Evolutionary conservation across 1,140 invertebrate genomes (phyloP), one percentile per base, ranked within the genome.

Genomic region (Diplogasteroides magnus): DNA sequence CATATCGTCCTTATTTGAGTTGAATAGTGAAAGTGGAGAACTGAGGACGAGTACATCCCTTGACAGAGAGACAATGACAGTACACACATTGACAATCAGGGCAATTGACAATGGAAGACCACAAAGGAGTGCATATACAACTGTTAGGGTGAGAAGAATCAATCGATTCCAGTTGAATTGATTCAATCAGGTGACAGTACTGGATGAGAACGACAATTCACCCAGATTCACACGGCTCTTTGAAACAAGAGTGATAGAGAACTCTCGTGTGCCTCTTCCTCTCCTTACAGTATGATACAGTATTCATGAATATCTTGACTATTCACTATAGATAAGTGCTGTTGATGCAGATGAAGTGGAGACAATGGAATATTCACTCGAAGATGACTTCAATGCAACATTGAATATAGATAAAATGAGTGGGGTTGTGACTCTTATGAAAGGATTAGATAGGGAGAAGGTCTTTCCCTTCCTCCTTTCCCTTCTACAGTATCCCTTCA

Each of bases 151-250:
- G 37, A 48, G 6, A 48, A 48, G 37, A 11, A 48, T 11, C 19
- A 11, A 48, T 48, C 37, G 37, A 48, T 48, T 48, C n/a, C n/a
- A n/a, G n/a, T n/a, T n/a, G n/a, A n/a, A n/a, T n/a, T n/a, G n/a
- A n/a, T n/a, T 48, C 37, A 11, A 11, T 48, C 37, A 48, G 15
- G 86, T 97, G 0, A 90, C 88, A 1, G 88, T 97, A 15, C 80
- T 90, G 23, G 93, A 97, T 81, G 93, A 93, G 83, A 97, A 97
- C 84, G 94, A 97, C 83, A 94, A 95, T 83, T 91, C 91, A 13
- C 93, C 94, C 0, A 87, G 90, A 71, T 97, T 97, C 82, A 94
- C 92, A 0, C 85, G 92, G 61, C 84, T 95, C 0, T 96, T 94
- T 83, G 93, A 91, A 78, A 91, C 93, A 0, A 94, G 94, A 80